Evolutionary conservation across 1,140 invertebrate genomes (phyloP).

Genomic region (Platyscapa corneri): DNA sequence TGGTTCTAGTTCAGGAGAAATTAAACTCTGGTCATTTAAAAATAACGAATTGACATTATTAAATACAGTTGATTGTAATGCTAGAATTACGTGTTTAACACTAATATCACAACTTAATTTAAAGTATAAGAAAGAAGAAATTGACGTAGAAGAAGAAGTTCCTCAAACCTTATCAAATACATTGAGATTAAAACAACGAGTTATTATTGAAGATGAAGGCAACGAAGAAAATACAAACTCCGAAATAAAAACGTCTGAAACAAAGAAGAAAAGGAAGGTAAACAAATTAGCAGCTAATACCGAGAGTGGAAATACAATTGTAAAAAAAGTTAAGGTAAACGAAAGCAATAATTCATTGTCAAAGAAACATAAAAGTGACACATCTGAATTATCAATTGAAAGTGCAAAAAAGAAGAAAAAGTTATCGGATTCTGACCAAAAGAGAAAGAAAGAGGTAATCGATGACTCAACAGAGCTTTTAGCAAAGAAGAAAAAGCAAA

Average conservation of each 20-base stretch:
- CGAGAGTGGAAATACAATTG: not conserved
- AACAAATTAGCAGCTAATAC: constrained; percentile 1
- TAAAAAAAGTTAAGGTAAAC: constrained; percentile 45
- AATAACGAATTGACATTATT: constrained; percentile 71
- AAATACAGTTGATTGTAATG: constrained; percentile 62
- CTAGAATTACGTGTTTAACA: constrained; percentile 70
- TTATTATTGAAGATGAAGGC: constrained; percentile 61
- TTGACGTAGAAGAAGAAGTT: constrained; percentile 43
- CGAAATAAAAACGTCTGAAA: constrained; percentile 15
- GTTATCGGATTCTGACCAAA: constrained; percentile 18
- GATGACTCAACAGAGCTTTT: not conserved
- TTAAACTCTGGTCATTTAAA: constrained; percentile 83
- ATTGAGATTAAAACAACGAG: constrained; percentile 54
- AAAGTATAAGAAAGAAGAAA: constrained; percentile 50
- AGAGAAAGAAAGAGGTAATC: constrained; percentile 3
- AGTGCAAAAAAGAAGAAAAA: constrained; percentile 25
- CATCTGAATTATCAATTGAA: not conserved
- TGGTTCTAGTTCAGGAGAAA: constrained; percentile 83
- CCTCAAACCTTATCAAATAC: constrained; percentile 43
- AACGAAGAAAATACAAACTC: constrained; percentile 27
- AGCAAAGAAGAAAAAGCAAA: constrained; percentile 15
- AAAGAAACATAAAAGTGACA: constrained; percentile 53
- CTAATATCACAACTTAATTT: constrained; percentile 50
- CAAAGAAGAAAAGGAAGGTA: constrained; percentile 32
- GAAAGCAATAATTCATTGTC: not conserved